Evolutionary conservation across 2,888 invertebrate species (phyloP), one percentile per base, ranked within the genome.

Genomic region (Rhagophthalmus giganteus): DNA sequence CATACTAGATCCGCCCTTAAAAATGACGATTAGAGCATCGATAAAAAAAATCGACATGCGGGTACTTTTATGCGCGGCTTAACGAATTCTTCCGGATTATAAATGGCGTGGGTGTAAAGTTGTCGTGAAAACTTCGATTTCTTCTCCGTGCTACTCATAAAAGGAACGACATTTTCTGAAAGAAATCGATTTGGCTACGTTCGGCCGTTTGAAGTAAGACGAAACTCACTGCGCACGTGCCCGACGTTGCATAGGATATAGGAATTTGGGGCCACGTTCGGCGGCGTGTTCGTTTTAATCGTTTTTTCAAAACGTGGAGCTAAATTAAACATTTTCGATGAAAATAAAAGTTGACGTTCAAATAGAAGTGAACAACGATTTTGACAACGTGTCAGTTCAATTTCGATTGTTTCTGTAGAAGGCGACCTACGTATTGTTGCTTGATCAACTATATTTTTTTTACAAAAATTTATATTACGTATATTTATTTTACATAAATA

Each of bases 1-100:
- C 15, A 63, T 27, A 6, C 63, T 61, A n/a, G 59, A 49, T 14
- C 68, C 68, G 13, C 64, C 64, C 65, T 65, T 15, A 34, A 38
- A 56, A 34, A 20, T 11, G 7, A 30, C 9, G n/a, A n/a, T n/a
- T n/a, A n/a, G n/a, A n/a, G n/a, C n/a, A n/a, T n/a, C n/a, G n/a
- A 9, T 5, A 6, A 30, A 11, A 12, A 2, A 30, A 2, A 2
- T 7, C 2, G 6, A 30, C 12, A 20, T n/a, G 9, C 9, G 26
- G 10, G n/a, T 42, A 24, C 20, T 33, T 33, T 33, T 25, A 24
- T 11, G 5, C 25, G 11, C 12, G 2, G 2, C n/a, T 12, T 39
- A n/a, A n/a, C n/a, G n/a, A n/a, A n/a, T 33, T 24, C 14, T 10
- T 42, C 27, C 4, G 27, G 27, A 27, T 27, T 3, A 8, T 27